These are phyloP conservation scores for Drosophila cognata DNA, from an alignment of 2,888 invertebrate genomes.

Conservation along the genomic window DNA sequence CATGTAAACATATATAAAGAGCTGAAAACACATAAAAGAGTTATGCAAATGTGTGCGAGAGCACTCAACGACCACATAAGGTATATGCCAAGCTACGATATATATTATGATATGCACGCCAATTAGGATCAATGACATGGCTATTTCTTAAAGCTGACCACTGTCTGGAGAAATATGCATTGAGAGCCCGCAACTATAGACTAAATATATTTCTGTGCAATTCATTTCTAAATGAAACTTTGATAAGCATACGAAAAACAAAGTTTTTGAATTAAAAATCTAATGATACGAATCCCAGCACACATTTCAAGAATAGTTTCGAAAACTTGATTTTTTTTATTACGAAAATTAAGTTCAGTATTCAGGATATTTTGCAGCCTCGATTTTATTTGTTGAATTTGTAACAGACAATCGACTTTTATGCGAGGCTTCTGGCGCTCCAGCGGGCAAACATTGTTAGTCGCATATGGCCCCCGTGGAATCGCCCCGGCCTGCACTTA, in stretches of 20 bases:
- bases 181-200: background rate
- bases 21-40: constrained; percentile 2
- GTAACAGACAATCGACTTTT: constrained; percentile 66
- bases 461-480: background rate
- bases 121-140: background rate
- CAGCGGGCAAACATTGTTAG: constrained; percentile 9
- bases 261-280: rapidly evolving
- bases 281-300: background rate
- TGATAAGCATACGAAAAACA: background rate
- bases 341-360: background rate
- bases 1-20: background rate
- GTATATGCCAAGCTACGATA: background rate
- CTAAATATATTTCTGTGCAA: background rate
- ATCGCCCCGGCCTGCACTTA: background rate
- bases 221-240: background rate
- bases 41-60: constrained; percentile 12
- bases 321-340: background rate
- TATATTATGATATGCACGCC: background rate
- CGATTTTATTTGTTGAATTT: constrained; percentile 37
- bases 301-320: background rate
- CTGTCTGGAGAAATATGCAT: background rate
- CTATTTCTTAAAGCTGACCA: background rate
- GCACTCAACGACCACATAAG: background rate
- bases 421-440: constrained; percentile 32
- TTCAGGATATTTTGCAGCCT: background rate